Conservation (phyloP, 1,140 invertebrate genomes). For the Drosophila hydei region DNA sequence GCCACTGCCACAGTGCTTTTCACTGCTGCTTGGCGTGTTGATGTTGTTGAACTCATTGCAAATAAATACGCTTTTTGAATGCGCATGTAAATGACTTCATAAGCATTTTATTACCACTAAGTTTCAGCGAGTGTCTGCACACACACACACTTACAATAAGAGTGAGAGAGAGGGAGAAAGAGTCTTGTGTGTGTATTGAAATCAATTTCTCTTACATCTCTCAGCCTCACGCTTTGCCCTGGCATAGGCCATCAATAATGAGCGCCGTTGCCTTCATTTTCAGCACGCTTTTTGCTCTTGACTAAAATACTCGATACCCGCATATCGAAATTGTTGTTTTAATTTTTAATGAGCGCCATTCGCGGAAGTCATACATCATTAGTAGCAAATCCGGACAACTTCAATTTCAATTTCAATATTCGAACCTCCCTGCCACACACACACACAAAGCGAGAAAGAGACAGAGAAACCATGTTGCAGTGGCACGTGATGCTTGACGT, state of each 20-base stretch:
- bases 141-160: background rate
- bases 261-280: constrained; percentile 25
- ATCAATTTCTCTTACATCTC: constrained; percentile 53
- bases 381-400: constrained; percentile 77
- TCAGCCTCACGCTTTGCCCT: constrained; percentile 1
- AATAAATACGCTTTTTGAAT: constrained; percentile 82
- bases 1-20: background rate
- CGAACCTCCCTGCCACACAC: background rate
- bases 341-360: constrained; percentile 74
- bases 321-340: constrained; percentile 54
- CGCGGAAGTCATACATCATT: constrained; percentile 80
- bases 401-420: constrained; percentile 59
- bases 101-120: constrained; percentile 78
- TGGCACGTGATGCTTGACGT: constrained; percentile 16
- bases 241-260: constrained; percentile 26
- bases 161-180: background rate
- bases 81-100: constrained; percentile 82
- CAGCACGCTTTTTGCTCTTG: constrained; percentile 3
- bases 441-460: background rate
- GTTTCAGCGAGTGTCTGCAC: constrained; percentile 25
- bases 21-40: constrained; percentile 54
- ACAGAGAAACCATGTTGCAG: constrained; percentile 3
- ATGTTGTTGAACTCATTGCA: constrained; percentile 82
- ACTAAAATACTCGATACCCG: constrained; percentile 25
- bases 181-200: constrained; percentile 34